These are phyloP conservation scores for Isichthys henryi DNA, from an alignment of 2,113 vertebrate species.

Conservation along the genomic window DNA sequence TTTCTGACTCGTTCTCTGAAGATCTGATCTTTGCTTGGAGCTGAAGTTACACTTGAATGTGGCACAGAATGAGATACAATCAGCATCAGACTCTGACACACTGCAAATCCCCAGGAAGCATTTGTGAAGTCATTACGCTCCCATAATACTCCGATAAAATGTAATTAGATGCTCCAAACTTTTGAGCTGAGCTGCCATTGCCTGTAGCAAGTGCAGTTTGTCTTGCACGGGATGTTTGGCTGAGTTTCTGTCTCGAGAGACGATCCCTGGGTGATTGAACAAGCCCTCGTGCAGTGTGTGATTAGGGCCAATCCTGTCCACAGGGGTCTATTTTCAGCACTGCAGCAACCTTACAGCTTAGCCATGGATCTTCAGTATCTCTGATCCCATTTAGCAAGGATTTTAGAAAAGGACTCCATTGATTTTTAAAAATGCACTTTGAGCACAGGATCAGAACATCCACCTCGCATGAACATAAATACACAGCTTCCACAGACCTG, in stretches of 20 bases:
- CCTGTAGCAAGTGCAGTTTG: background rate
- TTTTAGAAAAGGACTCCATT: background rate
- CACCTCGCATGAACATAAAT: background rate
- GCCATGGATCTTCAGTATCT: background rate
- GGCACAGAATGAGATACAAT: background rate
- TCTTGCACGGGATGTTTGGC: background rate
- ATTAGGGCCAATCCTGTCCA: background rate
- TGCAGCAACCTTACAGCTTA: background rate
- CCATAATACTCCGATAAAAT: constrained; percentile 1
- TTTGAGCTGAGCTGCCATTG: background rate
- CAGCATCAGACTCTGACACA: background rate
- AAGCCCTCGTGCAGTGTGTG: background rate
- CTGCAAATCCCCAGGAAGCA: background rate
- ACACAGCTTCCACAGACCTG: background rate
- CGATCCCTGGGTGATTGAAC: background rate
- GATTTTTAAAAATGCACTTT: background rate
- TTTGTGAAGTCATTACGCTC: background rate
- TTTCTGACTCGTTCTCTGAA: background rate
- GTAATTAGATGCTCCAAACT: constrained; percentile 1
- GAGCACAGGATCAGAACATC: background rate
- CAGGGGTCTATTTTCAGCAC: background rate
- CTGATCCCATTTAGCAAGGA: background rate
- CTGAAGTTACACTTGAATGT: background rate
- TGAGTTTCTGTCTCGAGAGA: background rate
- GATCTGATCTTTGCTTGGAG: background rate